Conservation (phyloP, 2,888 invertebrate species). For the Drosophila kuntzei region DNA sequence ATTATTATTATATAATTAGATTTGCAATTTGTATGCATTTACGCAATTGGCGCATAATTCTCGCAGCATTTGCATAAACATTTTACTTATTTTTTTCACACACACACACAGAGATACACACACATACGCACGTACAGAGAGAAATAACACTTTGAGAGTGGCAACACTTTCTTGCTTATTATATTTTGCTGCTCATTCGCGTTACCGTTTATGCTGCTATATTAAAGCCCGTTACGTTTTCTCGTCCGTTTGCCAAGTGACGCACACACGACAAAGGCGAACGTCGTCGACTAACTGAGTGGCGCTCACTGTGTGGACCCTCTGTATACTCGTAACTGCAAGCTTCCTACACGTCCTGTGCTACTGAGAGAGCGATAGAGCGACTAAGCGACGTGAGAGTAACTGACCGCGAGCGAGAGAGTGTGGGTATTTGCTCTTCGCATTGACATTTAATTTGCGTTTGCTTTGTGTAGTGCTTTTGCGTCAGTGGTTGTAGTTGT, state of each 20-base stretch:
- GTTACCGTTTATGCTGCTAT: constrained; percentile 30
- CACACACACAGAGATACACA: constrained; percentile 3
- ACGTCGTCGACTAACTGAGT: constrained; percentile 49
- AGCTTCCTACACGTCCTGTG: constrained; percentile 14
- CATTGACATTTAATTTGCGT: constrained; percentile 60
- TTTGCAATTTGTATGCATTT: constrained; percentile 44
- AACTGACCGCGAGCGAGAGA: constrained; percentile 27
- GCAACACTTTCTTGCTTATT: constrained; percentile 38
- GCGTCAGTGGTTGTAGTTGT: constrained; percentile 43
- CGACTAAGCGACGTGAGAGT: constrained; percentile 3
- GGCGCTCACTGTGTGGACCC: constrained; percentile 29
- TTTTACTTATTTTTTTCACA: constrained; percentile 54
- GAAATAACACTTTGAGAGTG: constrained; percentile 17
- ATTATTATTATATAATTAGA: constrained; percentile 69
- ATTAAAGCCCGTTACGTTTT: constrained; percentile 21
- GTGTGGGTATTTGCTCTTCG: constrained; percentile 50
- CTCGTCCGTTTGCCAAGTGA: constrained; percentile 32
- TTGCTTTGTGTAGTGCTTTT: constrained; percentile 32
- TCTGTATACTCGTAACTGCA: constrained; percentile 30
- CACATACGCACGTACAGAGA: constrained; percentile 21
- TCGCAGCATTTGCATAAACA: constrained; percentile 60
- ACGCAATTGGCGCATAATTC: constrained; percentile 58
- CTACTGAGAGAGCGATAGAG: constrained; percentile 23
- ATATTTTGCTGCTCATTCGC: constrained; percentile 34
- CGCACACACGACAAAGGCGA: constrained; percentile 41